These are phyloP conservation scores for Gasterosteus aculeatus DNA, from an alignment of 2,113 vertebrate species.

Conservation along the genomic window DNA sequence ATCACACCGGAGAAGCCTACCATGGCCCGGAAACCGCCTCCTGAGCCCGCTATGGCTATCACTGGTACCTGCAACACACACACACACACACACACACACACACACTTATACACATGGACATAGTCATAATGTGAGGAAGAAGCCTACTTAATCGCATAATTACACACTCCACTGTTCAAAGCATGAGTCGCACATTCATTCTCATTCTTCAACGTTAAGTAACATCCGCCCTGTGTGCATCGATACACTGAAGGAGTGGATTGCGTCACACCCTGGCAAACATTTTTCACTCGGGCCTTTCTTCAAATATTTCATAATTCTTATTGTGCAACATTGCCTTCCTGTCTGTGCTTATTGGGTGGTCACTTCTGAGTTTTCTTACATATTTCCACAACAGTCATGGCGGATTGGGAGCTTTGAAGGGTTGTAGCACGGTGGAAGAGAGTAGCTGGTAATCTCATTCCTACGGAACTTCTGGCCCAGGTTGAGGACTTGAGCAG, in stretches of 20 bases:
- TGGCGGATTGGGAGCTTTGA: neutral
- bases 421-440: conserved; percentile 4
- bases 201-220: conserved; percentile 39
- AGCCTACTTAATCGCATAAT: conserved; percentile 9
- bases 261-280: conserved; percentile 32
- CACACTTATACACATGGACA: neutral
- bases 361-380: conserved; percentile 6
- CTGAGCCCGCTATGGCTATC: conserved; percentile 92
- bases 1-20: conserved; percentile 95
- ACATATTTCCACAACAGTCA: neutral
- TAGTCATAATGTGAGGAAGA: neutral
- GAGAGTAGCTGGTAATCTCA: conserved; percentile 34
- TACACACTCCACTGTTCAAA: neutral
- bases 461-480: conserved; percentile 36
- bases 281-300: conserved; percentile 3
- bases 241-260: neutral
- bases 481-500: conserved; percentile 9
- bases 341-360: neutral
- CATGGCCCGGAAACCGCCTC: conserved; percentile 97
- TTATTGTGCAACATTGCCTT: conserved; percentile 13
- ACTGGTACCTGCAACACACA: conserved; percentile 88
- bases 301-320: conserved; percentile 42
- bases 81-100: conserved; percentile 21
- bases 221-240: conserved; percentile 31
- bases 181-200: conserved; percentile 8